Conservation (phyloP, 2,888 invertebrate species). For the Linhomoeus sp. region DNA sequence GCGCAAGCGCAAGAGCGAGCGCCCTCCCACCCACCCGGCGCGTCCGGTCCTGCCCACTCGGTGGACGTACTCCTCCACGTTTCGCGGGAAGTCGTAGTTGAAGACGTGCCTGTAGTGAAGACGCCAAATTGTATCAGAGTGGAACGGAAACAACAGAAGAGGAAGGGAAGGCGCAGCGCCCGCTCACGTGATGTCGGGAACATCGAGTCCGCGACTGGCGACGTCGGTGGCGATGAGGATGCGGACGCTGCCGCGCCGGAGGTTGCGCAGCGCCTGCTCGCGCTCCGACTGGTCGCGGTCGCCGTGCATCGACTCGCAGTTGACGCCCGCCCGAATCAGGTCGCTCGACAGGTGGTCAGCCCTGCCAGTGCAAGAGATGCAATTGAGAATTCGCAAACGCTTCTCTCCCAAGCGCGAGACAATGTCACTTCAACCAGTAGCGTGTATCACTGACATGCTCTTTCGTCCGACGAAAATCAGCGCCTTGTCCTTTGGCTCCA, state of each 20-base stretch:
- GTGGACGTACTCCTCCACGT: constrained; percentile 88
- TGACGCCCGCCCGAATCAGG: constrained; percentile 45
- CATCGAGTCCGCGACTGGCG: constrained; percentile 78
- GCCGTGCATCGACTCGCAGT: constrained; percentile 65
- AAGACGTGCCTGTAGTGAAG: constrained; percentile 48
- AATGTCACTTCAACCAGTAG: too few relatives aligned
- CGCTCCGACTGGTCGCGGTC: constrained; percentile 53
- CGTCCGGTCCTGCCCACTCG: constrained; percentile 85
- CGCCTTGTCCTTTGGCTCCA: constrained; percentile 56
- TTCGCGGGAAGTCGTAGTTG: constrained; percentile 76
- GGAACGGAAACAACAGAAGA: neutral
- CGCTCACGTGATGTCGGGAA: constrained; percentile 32
- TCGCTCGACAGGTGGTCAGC: constrained; percentile 67
- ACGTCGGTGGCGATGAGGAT: constrained; percentile 85
- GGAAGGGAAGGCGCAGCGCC: too few relatives aligned
- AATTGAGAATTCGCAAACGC: too few relatives aligned
- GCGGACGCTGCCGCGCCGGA: constrained; percentile 44
- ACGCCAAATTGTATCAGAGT: neutral
- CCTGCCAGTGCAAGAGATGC: too few relatives aligned
- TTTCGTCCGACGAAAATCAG: constrained; percentile 80
- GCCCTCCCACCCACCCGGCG: constrained; percentile 42
- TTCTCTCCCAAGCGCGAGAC: too few relatives aligned
- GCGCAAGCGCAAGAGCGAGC: too few relatives aligned
- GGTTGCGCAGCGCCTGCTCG: constrained; percentile 45
- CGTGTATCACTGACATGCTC: constrained; percentile 35